A percentile compares a stretch with the other conserved stretches of the same genome.
These are phyloP conservation scores for Nymphalis polychloros DNA, from an alignment of 2,888 invertebrate genomes.

Conservation along the genomic window DNA sequence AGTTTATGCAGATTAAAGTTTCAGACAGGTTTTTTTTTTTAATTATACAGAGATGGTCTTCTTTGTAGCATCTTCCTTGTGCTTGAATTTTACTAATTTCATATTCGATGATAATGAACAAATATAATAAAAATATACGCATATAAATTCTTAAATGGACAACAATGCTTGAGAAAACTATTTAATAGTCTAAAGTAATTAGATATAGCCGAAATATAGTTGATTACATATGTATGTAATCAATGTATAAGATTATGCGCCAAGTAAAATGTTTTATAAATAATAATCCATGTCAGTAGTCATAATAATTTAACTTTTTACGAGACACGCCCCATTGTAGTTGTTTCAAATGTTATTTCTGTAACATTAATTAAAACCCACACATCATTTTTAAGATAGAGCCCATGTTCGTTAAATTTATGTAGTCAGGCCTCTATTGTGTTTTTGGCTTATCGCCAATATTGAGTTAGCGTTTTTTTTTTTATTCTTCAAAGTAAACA, in stretches of 20 bases:
- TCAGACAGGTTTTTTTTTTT: no score
- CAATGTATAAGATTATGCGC: not conserved
- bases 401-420: constrained; percentile 56
- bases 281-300: constrained; percentile 1
- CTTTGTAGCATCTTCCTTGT: no score
- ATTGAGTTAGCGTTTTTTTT: constrained; percentile 56
- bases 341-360: constrained; percentile 53
- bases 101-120: no score
- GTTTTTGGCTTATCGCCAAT: constrained; percentile 61
- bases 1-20: no score
- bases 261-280: not conserved
- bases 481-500: constrained; percentile 37
- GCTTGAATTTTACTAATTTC: no score
- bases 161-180: no score
- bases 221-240: not conserved
- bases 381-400: constrained; percentile 53
- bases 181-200: no score
- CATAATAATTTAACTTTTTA: constrained; percentile 40
- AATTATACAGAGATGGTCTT: no score
- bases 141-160: no score
- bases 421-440: constrained; percentile 61
- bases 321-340: constrained; percentile 52
- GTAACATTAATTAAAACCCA: constrained; percentile 58
- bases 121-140: no score
- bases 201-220: no score